A percentile compares a stretch with the other conserved stretches of the same genome.
Evolutionary conservation across 2,797 vertebrate species (phyloP).

Genomic region (Melanotaenia boesemani): DNA sequence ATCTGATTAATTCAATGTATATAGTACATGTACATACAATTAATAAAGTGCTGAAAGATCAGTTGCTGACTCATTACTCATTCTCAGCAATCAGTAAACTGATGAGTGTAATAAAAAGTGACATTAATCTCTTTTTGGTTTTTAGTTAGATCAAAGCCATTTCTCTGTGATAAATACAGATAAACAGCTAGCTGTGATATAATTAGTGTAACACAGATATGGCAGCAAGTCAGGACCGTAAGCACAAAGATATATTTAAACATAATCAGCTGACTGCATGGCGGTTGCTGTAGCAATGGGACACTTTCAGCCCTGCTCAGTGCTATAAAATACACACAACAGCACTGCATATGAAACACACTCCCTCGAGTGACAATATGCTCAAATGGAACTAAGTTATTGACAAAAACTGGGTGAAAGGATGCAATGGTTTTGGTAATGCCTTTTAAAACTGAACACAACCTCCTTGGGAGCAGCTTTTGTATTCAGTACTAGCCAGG

Average conservation of each 20-base stretch:
- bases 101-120: not conserved
- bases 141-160: not conserved
- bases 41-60: no score
- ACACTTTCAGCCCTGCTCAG: not conserved
- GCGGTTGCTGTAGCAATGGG: not conserved
- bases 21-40: no score
- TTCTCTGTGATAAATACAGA: not conserved
- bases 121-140: not conserved
- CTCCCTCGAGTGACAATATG: conserved; percentile 3
- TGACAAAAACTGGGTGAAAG: not conserved
- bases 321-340: not conserved
- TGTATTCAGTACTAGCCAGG: not conserved
- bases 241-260: not conserved
- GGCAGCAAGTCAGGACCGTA: not conserved
- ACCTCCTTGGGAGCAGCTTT: not conserved
- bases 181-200: not conserved
- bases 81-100: not conserved
- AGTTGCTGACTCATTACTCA: not conserved
- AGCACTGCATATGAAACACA: not conserved
- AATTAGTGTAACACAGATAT: not conserved
- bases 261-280: not conserved
- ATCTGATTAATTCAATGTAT: no score
- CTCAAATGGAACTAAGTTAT: not conserved
- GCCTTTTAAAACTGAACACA: not conserved
- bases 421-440: not conserved